Evolutionary conservation across 2,888 invertebrate species (phyloP).

Genomic region (Apodemia zela): DNA sequence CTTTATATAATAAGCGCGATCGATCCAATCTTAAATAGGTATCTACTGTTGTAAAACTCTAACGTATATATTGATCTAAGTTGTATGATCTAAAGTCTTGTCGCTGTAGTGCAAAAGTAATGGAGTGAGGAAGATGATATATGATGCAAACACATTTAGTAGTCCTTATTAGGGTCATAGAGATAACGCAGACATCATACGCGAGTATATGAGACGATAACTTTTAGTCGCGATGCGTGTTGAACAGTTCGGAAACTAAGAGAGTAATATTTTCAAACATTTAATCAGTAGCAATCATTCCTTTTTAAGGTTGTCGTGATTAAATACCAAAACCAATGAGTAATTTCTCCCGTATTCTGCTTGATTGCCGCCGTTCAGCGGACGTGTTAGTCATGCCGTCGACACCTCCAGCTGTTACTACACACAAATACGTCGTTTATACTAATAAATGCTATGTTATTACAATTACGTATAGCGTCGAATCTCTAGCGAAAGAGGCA

Average conservation of each 20-base stretch:
- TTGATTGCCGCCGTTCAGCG: not conserved
- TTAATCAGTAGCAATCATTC: not conserved
- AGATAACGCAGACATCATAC: no score
- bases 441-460: not conserved
- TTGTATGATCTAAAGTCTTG: no score
- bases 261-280: not conserved
- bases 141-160: no score
- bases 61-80: no score
- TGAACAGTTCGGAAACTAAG: not conserved
- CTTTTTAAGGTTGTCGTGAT: not conserved
- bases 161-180: no score
- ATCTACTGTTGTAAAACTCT: no score
- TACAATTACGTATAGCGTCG: not conserved
- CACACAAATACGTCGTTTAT: not conserved
- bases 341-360: not conserved
- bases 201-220: not conserved
- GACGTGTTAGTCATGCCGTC: not conserved
- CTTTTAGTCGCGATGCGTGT: not conserved
- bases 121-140: no score
- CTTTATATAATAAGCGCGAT: no score
- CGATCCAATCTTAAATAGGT: no score
- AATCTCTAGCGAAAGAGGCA: not conserved
- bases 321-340: not conserved
- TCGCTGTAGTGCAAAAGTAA: no score
- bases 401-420: conserved; percentile 2